Evolutionary conservation across 2,113 vertebrate genomes (phyloP).

Genomic region (Pelecanus crispus): DNA sequence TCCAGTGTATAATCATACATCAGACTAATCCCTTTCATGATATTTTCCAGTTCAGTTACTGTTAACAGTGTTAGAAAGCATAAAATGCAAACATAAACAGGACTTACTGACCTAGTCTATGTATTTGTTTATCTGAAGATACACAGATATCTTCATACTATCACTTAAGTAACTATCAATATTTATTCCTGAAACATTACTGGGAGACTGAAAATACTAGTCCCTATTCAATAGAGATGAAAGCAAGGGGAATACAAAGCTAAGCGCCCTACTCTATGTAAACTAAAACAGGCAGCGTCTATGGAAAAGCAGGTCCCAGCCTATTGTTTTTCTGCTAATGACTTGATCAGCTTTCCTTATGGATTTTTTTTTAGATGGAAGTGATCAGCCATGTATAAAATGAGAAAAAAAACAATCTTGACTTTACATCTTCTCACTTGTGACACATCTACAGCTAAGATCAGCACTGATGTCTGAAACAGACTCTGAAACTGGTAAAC

Average conservation of each 20-base stretch:
- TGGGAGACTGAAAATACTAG: background rate
- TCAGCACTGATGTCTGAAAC: background rate
- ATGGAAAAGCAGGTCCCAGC: background rate
- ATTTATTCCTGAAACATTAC: background rate
- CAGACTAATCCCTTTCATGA: background rate
- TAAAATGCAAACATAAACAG: background rate
- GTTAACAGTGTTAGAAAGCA: background rate
- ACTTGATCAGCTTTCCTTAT: background rate
- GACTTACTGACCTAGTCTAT: background rate
- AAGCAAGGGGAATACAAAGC: background rate
- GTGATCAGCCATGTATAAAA: background rate
- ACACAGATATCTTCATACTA: background rate
- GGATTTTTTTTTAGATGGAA: background rate
- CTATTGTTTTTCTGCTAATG: background rate
- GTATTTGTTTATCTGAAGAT: background rate
- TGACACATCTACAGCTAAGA: background rate
- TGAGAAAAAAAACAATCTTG: background rate
- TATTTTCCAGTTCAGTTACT: background rate
- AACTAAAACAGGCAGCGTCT: background rate
- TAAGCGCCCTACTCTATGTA: background rate
- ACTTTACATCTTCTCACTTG: background rate
- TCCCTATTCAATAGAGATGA: background rate
- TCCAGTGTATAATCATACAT: background rate
- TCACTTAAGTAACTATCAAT: background rate
- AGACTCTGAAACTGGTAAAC: background rate